Percentiles rank a stretch among this genome's conserved stretches.
Conservation (phyloP, 2,888 invertebrate genomes). For the Lapara coniferarum region DNA sequence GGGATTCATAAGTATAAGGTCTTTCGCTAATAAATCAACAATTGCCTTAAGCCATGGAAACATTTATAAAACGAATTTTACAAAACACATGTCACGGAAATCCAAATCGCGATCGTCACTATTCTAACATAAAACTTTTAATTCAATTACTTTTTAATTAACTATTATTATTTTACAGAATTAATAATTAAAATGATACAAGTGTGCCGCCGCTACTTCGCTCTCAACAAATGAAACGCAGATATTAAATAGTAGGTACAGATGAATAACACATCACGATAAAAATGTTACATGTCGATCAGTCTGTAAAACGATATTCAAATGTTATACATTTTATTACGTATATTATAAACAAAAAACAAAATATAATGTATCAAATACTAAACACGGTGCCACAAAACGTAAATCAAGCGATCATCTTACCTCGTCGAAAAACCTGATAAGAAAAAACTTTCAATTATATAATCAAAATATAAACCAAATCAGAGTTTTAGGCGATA, state of each 20-base stretch:
- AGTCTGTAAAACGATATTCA: constrained; percentile 15
- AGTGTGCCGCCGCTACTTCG: neutral
- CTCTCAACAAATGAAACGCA: constrained; percentile 3
- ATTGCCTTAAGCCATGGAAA: constrained; percentile 18
- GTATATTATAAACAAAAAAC: constrained; percentile 21
- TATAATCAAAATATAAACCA: constrained; percentile 38
- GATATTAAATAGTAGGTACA: constrained; percentile 4
- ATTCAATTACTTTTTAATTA: neutral
- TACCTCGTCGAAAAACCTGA: constrained; percentile 77
- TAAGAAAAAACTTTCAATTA: constrained; percentile 60
- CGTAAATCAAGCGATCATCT: constrained; percentile 67
- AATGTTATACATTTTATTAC: constrained; percentile 16
- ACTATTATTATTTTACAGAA: constrained; percentile 10
- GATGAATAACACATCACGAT: constrained; percentile 11
- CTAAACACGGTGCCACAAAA: constrained; percentile 50
- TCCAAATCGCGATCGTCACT: constrained; percentile 21
- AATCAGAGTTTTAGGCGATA: constrained; percentile 46
- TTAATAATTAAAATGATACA: neutral
- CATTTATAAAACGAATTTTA: constrained; percentile 12
- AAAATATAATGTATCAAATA: constrained; percentile 45
- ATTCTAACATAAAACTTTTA: constrained; percentile 10
- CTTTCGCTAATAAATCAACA: constrained; percentile 15
- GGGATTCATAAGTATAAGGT: constrained; percentile 6
- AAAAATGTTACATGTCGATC: constrained; percentile 14
- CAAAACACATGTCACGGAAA: constrained; percentile 21